These are phyloP conservation scores for Diabrotica undecimpunctata DNA, from an alignment of 1,140 invertebrate genomes.

Conservation along the genomic window DNA sequence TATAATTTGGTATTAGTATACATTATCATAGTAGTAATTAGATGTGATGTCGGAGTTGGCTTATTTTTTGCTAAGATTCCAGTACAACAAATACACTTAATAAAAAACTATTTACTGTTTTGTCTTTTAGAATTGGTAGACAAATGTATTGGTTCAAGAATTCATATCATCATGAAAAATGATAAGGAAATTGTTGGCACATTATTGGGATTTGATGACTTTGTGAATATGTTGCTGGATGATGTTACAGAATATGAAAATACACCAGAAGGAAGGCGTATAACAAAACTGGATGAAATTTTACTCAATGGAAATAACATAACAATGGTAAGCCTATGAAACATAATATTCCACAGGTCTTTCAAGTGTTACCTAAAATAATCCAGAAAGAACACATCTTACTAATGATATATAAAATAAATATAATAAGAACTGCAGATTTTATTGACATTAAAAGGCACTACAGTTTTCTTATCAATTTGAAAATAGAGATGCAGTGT, in stretches of 20 bases:
- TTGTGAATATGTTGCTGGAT: constrained; percentile 95
- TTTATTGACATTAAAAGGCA: no score
- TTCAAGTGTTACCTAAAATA: constrained; percentile 12
- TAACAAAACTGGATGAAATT: constrained; percentile 97
- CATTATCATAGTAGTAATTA: no score
- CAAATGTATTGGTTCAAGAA: constrained; percentile 98
- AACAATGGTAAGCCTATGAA: constrained; percentile 74
- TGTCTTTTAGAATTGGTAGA: constrained; percentile 88
- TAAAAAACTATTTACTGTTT: constrained; percentile 11
- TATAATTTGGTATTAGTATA: no score
- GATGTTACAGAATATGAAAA: constrained; percentile 94
- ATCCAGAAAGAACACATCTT: constrained; percentile 21
- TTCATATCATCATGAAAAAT: constrained; percentile 99
- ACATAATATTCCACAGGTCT: neutral
- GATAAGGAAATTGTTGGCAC: constrained; percentile 99
- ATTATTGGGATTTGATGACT: constrained; percentile 96
- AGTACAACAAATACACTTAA: neutral
- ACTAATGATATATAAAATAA: constrained; percentile 7
- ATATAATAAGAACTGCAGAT: no score
- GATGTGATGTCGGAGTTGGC: no score
- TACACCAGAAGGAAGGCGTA: constrained; percentile 91
- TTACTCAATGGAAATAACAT: constrained; percentile 99
- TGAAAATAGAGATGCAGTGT: no score
- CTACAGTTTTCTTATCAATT: no score
- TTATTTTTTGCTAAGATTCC: no score